These are phyloP conservation scores for Spea hammondii DNA, from an alignment of 2,797 vertebrate species.

Conservation along the genomic window DNA sequence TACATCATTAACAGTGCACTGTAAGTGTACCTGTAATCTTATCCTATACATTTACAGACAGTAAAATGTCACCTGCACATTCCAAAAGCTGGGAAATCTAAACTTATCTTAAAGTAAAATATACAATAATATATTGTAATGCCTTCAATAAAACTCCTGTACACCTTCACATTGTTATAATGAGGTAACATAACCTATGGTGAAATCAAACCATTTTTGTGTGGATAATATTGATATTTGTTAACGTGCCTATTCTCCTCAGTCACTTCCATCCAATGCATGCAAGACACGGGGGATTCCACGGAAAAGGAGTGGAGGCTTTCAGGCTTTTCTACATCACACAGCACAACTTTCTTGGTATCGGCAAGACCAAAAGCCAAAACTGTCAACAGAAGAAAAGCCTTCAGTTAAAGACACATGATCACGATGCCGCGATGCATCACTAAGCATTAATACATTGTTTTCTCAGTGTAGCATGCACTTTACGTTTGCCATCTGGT, in stretches of 20 bases:
- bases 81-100: too few species aligned
- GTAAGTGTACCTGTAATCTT: too few species aligned
- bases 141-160: neutral
- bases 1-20: neutral
- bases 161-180: too few species aligned
- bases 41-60: too few species aligned
- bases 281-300: conserved; percentile 82
- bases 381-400: conserved; percentile 68
- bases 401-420: conserved; percentile 1
- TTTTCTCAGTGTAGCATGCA: neutral
- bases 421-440: neutral
- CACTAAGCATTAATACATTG: neutral
- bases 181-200: too few species aligned
- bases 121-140: too few species aligned
- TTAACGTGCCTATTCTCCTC: conserved; percentile 82
- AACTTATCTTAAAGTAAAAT: too few species aligned
- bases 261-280: conserved; percentile 98
- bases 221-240: neutral
- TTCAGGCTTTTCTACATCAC: conserved; percentile 96
- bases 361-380: conserved; percentile 93
- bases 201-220: neutral
- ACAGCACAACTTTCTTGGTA: conserved; percentile 88
- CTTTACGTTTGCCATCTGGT: conserved; percentile 96
- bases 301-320: conserved; percentile 89
- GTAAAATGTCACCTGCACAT: too few species aligned